These are phyloP conservation scores for Cheilosia soror DNA, from an alignment of 2,888 invertebrate genomes.

Conservation along the genomic window DNA sequence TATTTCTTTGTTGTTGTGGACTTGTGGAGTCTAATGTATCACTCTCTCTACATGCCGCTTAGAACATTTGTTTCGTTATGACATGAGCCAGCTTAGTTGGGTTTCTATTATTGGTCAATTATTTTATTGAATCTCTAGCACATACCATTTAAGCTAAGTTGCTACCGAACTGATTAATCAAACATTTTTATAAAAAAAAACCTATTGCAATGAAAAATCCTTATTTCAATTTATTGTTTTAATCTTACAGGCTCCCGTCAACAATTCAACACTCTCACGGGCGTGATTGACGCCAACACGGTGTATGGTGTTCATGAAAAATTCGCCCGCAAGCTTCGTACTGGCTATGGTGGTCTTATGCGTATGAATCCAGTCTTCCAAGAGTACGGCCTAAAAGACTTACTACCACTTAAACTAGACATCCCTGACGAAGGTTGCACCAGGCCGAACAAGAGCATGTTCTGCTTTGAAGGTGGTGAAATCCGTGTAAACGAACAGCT, in stretches of 20 bases:
- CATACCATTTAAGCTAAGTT: no score
- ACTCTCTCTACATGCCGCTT: no score
- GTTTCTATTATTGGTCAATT: no score
- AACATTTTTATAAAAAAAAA: no score
- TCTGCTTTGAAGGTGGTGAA: constrained; percentile 96
- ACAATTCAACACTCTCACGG: constrained; percentile 94
- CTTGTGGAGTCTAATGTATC: no score
- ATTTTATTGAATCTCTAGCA: no score
- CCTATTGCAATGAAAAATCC: no score
- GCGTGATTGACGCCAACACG: constrained; percentile 94
- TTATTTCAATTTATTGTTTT: not conserved
- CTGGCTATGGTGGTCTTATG: constrained; percentile 91
- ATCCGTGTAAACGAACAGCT: constrained; percentile 96
- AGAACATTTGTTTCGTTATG: no score
- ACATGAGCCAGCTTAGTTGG: no score
- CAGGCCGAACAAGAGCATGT: constrained; percentile 94
- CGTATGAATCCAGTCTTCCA: constrained; percentile 95
- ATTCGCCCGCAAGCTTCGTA: constrained; percentile 91
- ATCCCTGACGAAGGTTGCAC: constrained; percentile 97
- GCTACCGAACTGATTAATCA: no score
- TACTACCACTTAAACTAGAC: constrained; percentile 93
- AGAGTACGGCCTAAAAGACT: constrained; percentile 93
- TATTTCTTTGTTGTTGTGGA: no score
- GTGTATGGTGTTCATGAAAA: constrained; percentile 94
- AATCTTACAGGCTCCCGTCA: constrained; percentile 88